Conservation (phyloP, 2,113 vertebrate species). For the Castor canadensis region DNA sequence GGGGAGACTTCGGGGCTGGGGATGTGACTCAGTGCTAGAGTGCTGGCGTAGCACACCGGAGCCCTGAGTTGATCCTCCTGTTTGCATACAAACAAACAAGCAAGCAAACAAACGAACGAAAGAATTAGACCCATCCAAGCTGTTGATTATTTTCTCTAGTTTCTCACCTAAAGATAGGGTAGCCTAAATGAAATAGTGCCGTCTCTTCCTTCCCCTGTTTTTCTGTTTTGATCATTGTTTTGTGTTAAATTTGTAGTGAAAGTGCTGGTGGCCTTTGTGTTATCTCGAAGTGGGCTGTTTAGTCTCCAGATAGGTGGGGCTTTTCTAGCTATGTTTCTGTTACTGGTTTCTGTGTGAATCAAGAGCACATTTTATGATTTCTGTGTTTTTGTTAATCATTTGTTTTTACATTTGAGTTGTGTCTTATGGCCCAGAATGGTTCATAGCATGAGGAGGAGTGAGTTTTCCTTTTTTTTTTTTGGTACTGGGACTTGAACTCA, state of each 20-base stretch:
- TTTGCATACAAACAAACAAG: too few relatives aligned
- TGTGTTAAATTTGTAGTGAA: not conserved
- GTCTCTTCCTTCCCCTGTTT: accelerated
- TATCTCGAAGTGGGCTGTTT: not conserved
- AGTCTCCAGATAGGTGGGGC: not conserved
- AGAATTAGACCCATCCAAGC: not conserved
- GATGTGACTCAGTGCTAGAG: not conserved
- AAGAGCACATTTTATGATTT: not conserved
- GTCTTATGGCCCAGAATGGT: not conserved
- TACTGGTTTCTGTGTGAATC: not conserved
- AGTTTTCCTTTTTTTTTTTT: too few relatives aligned
- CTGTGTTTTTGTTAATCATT: too few relatives aligned
- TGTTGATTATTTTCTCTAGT: not conserved
- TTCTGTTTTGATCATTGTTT: not conserved
- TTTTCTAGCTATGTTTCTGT: not conserved
- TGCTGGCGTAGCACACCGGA: too few relatives aligned
- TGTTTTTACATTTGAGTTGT: not conserved
- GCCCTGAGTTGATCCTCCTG: too few relatives aligned
- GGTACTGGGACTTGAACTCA: too few relatives aligned
- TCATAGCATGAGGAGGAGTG: too few relatives aligned
- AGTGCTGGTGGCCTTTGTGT: not conserved
- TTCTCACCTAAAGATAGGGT: not conserved
- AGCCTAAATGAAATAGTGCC: not conserved
- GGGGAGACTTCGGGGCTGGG: not conserved
- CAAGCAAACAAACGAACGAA: not conserved